phyloP scores from a whole-genome alignment of 2,797 vertebrate genomes.

The Poeciliopsis gracilis region DNA sequence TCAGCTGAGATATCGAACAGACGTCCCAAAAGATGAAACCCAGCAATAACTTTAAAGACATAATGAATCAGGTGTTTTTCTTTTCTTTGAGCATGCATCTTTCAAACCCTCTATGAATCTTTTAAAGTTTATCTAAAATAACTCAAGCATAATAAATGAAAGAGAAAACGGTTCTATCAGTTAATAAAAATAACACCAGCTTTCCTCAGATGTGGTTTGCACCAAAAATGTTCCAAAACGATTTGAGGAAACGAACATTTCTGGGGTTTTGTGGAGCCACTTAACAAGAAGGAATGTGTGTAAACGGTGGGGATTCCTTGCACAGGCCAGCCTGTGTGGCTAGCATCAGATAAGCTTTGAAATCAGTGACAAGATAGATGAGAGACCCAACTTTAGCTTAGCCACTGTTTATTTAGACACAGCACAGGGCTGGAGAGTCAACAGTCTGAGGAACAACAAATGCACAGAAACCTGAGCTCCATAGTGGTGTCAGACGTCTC shows the following conservation, averaged over 20 bases:
- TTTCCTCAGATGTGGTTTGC: not conserved
- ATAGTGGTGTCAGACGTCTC: slow-evolving; percentile 50
- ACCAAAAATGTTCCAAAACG: slow-evolving; percentile 4
- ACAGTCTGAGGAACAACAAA: slow-evolving; percentile 63
- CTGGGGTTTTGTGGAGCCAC: slow-evolving; percentile 15
- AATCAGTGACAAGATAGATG: slow-evolving; percentile 61
- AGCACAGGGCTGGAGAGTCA: slow-evolving; percentile 72
- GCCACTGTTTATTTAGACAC: slow-evolving; percentile 71
- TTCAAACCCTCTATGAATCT: not conserved
- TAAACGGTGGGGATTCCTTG: slow-evolving; percentile 25
- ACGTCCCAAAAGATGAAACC: not conserved
- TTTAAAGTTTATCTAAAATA: not conserved
- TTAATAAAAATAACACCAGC: not conserved
- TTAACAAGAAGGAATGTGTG: slow-evolving; percentile 17
- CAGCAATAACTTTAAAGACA: not conserved
- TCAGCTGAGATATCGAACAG: not conserved
- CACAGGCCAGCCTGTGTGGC: slow-evolving; percentile 33
- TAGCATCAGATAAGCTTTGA: slow-evolving; percentile 67
- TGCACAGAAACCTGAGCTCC: slow-evolving; percentile 65
- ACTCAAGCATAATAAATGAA: not conserved
- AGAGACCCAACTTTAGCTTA: slow-evolving; percentile 61
- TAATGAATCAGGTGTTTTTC: not conserved
- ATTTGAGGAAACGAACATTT: slow-evolving; percentile 16
- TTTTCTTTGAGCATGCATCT: not conserved
- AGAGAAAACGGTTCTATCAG: not conserved